phyloP scores from a whole-genome alignment of 2,113 vertebrate genomes.

The Poecile atricapillus region DNA sequence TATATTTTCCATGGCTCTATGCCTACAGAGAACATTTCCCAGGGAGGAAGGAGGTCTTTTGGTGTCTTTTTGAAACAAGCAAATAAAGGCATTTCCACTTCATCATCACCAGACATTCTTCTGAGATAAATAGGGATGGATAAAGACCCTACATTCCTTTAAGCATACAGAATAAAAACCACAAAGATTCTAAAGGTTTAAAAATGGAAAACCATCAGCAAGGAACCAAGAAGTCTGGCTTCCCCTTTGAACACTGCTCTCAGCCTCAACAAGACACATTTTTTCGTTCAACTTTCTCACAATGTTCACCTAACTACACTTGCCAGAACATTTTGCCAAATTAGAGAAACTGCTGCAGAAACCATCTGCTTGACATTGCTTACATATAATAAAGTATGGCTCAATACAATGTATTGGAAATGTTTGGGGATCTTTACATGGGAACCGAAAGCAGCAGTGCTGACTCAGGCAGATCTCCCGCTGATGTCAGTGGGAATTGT shows the following conservation, averaged over 20 bases:
- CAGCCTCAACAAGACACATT: neutral
- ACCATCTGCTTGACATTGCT: conserved; percentile 47
- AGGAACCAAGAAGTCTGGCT: conserved; percentile 28
- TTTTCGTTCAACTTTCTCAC: conserved; percentile 25
- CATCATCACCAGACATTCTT: neutral
- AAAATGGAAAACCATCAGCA: neutral
- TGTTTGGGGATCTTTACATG: conserved; percentile 41
- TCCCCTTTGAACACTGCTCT: neutral
- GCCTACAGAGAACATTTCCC: neutral
- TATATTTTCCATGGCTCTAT: neutral
- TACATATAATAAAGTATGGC: neutral
- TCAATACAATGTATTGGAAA: conserved; percentile 35
- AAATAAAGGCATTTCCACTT: conserved; percentile 13
- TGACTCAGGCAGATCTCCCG: conserved; percentile 35
- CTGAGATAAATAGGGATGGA: neutral
- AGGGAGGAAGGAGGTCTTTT: neutral
- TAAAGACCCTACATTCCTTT: neutral
- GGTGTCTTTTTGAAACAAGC: neutral
- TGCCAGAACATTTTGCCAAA: conserved; percentile 42
- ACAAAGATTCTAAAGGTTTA: neutral
- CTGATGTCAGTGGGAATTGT: conserved; percentile 32
- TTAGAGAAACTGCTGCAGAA: conserved; percentile 43
- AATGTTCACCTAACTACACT: conserved; percentile 4
- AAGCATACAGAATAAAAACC: conserved; percentile 2
- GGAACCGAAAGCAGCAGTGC: conserved; percentile 29